Percentiles rank a stretch among this genome's conserved stretches.
Conservation (phyloP, 2,113 vertebrate species). For the Fulica atra region DNA sequence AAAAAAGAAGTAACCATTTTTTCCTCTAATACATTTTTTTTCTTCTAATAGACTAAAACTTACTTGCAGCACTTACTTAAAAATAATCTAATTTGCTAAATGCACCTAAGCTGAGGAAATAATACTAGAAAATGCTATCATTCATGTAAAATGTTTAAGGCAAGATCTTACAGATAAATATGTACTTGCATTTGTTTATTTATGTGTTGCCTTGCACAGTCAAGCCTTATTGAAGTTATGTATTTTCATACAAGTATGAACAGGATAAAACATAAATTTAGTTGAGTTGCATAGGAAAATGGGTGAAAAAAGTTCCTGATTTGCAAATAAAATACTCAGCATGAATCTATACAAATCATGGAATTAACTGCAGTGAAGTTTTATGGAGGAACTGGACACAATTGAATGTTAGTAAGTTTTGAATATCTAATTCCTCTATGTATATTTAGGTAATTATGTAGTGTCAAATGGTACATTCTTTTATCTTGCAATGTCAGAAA, state of each 20-base stretch:
- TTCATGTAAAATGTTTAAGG: not conserved
- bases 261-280: not conserved
- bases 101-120: not conserved
- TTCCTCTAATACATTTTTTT: not conserved
- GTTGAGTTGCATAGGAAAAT: not conserved
- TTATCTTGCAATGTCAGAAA: not conserved
- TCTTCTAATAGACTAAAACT: not conserved
- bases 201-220: not conserved
- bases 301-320: not conserved
- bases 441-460: not conserved
- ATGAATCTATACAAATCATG: not conserved
- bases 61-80: not conserved
- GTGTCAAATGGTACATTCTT: not conserved
- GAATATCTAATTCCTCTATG: not conserved
- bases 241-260: not conserved
- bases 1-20: not conserved
- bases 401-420: not conserved
- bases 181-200: not conserved
- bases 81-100: not conserved
- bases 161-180: not conserved
- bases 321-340: not conserved
- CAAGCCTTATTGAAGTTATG: not conserved
- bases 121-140: not conserved
- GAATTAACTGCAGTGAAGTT: not conserved
- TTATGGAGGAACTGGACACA: not conserved